phyloP scores from a whole-genome alignment of 2,888 invertebrate species.

The Pristionchus exspectatus region DNA sequence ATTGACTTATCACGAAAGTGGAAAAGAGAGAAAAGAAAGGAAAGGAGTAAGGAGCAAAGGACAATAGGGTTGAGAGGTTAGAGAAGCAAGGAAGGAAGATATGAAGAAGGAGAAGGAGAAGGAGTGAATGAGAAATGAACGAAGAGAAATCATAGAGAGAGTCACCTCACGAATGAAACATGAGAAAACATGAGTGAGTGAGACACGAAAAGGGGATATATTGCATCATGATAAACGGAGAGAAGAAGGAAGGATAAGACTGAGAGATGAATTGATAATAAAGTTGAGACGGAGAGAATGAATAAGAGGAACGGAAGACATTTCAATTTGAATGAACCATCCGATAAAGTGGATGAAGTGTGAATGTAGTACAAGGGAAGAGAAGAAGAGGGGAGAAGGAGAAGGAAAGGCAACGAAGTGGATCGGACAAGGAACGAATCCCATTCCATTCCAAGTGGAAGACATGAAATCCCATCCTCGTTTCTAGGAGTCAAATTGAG shows the following conservation, averaged over 20 bases:
- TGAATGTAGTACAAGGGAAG: slow-evolving; percentile 43
- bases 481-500: slow-evolving; percentile 51
- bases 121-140: slow-evolving; percentile 55
- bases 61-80: slow-evolving; percentile 40
- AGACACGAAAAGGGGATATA: slow-evolving; percentile 38
- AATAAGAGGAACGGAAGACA: slow-evolving; percentile 3
- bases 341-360: slow-evolving; percentile 43
- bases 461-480: slow-evolving; percentile 48
- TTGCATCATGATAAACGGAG: background rate
- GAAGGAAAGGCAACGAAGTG: background rate
- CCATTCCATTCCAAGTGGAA: slow-evolving; percentile 18
- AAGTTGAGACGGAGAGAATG: slow-evolving; percentile 28
- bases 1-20: slow-evolving; percentile 53
- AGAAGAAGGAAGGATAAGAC: background rate
- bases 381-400: slow-evolving; percentile 44
- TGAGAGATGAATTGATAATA: slow-evolving; percentile 23
- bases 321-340: background rate
- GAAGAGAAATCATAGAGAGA: slow-evolving; percentile 49
- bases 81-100: background rate
- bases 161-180: slow-evolving; percentile 32
- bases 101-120: slow-evolving; percentile 56
- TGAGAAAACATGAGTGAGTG: slow-evolving; percentile 50
- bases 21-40: slow-evolving; percentile 50
- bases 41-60: slow-evolving; percentile 10
- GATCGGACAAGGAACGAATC: slow-evolving; percentile 27